Conservation (phyloP, 1,140 invertebrate species). For the Trichoplusia ni region DNA sequence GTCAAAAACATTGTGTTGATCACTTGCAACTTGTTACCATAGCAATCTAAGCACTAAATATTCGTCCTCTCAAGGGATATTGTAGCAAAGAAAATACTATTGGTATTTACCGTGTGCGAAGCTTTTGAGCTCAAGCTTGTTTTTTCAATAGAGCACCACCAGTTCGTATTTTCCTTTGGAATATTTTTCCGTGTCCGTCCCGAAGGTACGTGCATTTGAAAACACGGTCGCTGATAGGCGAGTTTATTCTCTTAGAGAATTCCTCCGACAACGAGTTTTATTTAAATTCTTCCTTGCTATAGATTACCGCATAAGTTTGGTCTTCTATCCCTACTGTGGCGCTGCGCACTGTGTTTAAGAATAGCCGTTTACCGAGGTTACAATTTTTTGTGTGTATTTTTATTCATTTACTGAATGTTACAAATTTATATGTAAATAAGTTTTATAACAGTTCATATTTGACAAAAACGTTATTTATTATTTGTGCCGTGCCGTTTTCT, state of each 20-base stretch:
- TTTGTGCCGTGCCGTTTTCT: no score
- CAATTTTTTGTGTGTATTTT: no score
- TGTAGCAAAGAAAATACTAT: constrained; percentile 6
- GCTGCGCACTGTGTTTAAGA: no score
- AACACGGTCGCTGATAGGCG: constrained; percentile 16
- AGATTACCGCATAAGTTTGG: neutral
- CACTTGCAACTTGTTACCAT: neutral
- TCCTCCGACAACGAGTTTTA: neutral
- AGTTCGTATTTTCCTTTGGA: constrained; percentile 16
- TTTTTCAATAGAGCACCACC: neutral
- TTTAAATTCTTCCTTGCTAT: constrained; percentile 3
- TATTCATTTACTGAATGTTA: no score
- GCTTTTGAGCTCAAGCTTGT: constrained; percentile 6
- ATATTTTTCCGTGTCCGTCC: constrained; percentile 19
- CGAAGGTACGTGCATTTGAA: constrained; percentile 8
- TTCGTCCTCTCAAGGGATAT: constrained; percentile 1
- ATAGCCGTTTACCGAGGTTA: no score
- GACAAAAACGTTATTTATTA: no score
- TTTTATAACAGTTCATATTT: no score
- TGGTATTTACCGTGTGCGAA: neutral
- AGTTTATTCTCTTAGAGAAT: constrained; percentile 20
- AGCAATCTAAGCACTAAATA: neutral
- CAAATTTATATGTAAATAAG: no score
- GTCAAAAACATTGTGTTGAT: no score
- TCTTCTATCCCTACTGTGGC: no score